Percentiles rank a stretch among this genome's conserved stretches.
phyloP scores from a whole-genome alignment of 2,113 vertebrate species.

The Chinchilla lanigera region DNA sequence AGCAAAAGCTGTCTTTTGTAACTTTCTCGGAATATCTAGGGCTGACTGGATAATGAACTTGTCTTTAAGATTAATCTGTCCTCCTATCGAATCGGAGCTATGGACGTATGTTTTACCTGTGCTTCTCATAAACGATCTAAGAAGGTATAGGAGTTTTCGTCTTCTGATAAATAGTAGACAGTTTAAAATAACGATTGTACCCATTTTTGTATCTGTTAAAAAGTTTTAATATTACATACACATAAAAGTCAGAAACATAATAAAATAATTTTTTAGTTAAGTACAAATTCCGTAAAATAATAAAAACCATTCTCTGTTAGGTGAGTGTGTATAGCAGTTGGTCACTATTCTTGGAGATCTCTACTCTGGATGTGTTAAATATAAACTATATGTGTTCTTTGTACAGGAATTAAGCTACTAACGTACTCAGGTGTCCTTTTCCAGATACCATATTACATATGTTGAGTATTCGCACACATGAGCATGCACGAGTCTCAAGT shows the following conservation, averaged over 20 bases:
- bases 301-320: not conserved
- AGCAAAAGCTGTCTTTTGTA: not conserved
- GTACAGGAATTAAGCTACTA: not conserved
- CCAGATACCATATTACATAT: not conserved
- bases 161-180: not conserved
- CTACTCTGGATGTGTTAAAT: not conserved
- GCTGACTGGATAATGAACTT: not conserved
- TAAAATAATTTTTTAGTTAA: not conserved
- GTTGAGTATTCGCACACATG: not conserved
- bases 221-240: not conserved
- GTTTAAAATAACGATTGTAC: not conserved
- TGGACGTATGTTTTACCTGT: not conserved
- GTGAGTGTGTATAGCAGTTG: not conserved
- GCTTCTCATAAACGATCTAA: not conserved
- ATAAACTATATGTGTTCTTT: not conserved
- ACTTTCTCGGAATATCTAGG: not conserved
- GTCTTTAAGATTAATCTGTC: not conserved
- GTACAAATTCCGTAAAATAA: not conserved
- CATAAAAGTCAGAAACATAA: not conserved
- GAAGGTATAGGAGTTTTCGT: not conserved
- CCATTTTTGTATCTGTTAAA: not conserved
- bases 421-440: not conserved
- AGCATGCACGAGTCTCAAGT: not conserved
- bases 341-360: not conserved
- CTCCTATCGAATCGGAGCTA: not conserved